These are phyloP conservation scores for Caenorhabditis inopinata DNA, from an alignment of 1,140 invertebrate genomes.

Conservation along the genomic window DNA sequence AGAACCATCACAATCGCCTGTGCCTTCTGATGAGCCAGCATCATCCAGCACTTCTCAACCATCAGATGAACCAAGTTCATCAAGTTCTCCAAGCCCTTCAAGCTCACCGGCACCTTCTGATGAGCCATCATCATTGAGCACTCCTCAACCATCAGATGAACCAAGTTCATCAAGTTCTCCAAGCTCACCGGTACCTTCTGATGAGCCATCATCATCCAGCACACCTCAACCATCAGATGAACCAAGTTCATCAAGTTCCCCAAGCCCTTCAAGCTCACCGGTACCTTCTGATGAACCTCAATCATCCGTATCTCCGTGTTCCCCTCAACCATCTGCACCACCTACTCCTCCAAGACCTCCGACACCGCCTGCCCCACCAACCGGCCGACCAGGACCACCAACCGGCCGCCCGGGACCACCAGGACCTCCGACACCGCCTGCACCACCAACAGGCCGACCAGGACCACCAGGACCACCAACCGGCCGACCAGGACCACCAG, in stretches of 20 bases:
- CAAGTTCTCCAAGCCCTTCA: not conserved
- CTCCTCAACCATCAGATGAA: not conserved
- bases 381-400: not conserved
- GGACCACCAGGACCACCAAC: not conserved
- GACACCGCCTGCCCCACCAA: not conserved
- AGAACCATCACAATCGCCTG: not conserved
- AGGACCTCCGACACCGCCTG: not conserved
- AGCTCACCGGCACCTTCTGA: not conserved
- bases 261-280: not conserved
- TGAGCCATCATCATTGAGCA: not conserved
- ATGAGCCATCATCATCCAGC: not conserved
- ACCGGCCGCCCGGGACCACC: not conserved
- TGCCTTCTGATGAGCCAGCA: not conserved
- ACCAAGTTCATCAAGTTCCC: not conserved
- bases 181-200: not conserved
- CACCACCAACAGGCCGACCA: not conserved
- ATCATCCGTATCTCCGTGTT: not conserved
- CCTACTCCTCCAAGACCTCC: not conserved
- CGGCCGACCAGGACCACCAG: too few relatives aligned
- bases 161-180: not conserved
- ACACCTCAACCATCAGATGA: not conserved
- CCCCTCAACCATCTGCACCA: not conserved
- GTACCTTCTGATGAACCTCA: not conserved
- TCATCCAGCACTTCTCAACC: not conserved
- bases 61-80: not conserved